A percentile compares a stretch with the other conserved stretches of the same genome.
These are phyloP conservation scores for Ceratosolen fusciceps DNA, from an alignment of 1,140 invertebrate genomes.

Conservation along the genomic window DNA sequence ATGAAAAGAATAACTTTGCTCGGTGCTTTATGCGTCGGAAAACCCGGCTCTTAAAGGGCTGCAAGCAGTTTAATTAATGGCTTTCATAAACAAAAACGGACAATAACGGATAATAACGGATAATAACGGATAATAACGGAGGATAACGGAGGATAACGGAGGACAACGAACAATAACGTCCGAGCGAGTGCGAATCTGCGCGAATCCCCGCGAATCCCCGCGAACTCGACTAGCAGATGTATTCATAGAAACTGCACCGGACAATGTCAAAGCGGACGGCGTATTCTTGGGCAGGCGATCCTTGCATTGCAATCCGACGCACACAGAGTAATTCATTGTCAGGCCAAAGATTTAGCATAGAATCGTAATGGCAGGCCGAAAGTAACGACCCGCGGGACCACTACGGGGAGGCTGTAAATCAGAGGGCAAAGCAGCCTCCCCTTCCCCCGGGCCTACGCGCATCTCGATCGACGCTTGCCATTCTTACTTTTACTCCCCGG, in stretches of 20 bases:
- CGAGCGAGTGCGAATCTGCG: background rate
- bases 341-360: background rate
- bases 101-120: too few species aligned
- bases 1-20: background rate
- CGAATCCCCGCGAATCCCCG: background rate
- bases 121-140: too few species aligned
- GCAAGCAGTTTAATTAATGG: background rate
- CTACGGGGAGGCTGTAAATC: background rate
- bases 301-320: background rate
- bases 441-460: too few species aligned
- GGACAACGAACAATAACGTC: background rate
- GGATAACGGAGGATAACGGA: too few species aligned
- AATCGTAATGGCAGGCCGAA: background rate
- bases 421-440: background rate
- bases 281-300: background rate
- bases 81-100: background rate
- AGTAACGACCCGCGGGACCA: background rate
- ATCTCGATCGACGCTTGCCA: background rate
- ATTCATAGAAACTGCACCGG: background rate
- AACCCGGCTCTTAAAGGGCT: background rate
- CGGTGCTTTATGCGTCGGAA: background rate
- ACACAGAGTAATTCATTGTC: background rate
- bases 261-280: background rate
- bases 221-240: background rate
- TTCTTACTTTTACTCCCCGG: background rate